A percentile compares a stretch with the other conserved stretches of the same genome.
Conservation (phyloP, 2,888 invertebrate species). For the Neoscelio sp. region DNA sequence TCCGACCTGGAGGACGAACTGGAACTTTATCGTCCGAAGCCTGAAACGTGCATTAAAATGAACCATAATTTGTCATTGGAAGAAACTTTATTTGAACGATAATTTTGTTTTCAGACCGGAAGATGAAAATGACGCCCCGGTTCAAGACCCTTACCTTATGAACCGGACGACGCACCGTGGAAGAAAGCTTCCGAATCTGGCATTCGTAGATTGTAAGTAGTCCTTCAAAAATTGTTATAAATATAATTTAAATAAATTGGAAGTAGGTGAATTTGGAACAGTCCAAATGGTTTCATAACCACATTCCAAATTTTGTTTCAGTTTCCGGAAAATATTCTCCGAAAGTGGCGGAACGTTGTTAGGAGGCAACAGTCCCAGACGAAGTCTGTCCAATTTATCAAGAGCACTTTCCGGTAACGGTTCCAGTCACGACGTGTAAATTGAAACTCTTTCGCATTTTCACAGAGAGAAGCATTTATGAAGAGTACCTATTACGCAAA, state of each 20-base stretch:
- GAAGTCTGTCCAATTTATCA: slow-evolving; percentile 91
- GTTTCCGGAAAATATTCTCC: slow-evolving; percentile 95
- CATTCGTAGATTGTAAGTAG: slow-evolving; percentile 95
- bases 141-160: slow-evolving; percentile 97
- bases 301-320: slow-evolving; percentile 79
- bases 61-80: slow-evolving; percentile 67
- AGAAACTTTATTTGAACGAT: slow-evolving; percentile 57
- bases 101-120: slow-evolving; percentile 72
- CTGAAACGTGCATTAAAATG: slow-evolving; percentile 82
- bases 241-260: no score
- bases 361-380: slow-evolving; percentile 91
- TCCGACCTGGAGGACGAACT: slow-evolving; percentile 97
- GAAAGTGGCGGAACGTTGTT: slow-evolving; percentile 87
- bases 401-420: slow-evolving; percentile 86
- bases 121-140: slow-evolving; percentile 91
- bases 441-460: not conserved
- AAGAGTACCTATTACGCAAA: slow-evolving; percentile 50
- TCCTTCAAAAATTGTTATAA: no score
- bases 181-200: slow-evolving; percentile 92
- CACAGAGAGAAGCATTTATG: slow-evolving; percentile 25
- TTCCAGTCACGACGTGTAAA: slow-evolving; percentile 62
- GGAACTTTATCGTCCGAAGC: slow-evolving; percentile 87
- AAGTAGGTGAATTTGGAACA: no score
- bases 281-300: not conserved
- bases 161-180: slow-evolving; percentile 99